These are phyloP conservation scores for Dicyrtomina minuta DNA, from an alignment of 2,888 invertebrate genomes.

Conservation along the genomic window DNA sequence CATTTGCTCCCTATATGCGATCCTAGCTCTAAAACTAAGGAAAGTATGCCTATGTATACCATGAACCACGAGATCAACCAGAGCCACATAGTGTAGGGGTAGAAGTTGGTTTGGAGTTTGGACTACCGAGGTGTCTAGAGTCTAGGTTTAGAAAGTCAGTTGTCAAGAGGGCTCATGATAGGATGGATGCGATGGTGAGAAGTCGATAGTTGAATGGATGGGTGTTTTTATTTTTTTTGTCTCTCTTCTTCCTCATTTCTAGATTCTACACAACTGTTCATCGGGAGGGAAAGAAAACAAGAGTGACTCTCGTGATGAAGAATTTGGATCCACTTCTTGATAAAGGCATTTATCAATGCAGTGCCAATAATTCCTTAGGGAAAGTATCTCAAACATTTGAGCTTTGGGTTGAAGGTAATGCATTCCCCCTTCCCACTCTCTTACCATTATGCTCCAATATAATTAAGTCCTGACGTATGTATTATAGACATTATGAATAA, in stretches of 20 bases:
- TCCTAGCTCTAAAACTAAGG: too few relatives aligned
- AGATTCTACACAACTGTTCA: conserved; percentile 41
- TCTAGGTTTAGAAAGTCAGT: too few relatives aligned
- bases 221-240: neutral
- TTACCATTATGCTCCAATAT: too few relatives aligned
- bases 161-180: neutral
- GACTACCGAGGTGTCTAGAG: too few relatives aligned
- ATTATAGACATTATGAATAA: too few relatives aligned
- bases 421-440: too few relatives aligned
- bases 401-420: conserved; percentile 49
- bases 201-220: neutral
- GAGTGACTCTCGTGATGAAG: conserved; percentile 49
- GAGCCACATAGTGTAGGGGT: too few relatives aligned
- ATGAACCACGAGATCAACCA: too few relatives aligned
- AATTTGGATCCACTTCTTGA: conserved; percentile 36
- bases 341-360: conserved; percentile 40
- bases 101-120: too few relatives aligned
- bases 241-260: neutral
- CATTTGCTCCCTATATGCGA: conserved; percentile 16
- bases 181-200: neutral
- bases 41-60: too few relatives aligned
- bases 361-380: conserved; percentile 49
- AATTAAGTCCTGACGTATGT: too few relatives aligned
- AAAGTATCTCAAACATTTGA: conserved; percentile 46
- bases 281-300: conserved; percentile 47